phyloP scores from a whole-genome alignment of 2,888 invertebrate genomes.

The Trissonchulus sp. region DNA sequence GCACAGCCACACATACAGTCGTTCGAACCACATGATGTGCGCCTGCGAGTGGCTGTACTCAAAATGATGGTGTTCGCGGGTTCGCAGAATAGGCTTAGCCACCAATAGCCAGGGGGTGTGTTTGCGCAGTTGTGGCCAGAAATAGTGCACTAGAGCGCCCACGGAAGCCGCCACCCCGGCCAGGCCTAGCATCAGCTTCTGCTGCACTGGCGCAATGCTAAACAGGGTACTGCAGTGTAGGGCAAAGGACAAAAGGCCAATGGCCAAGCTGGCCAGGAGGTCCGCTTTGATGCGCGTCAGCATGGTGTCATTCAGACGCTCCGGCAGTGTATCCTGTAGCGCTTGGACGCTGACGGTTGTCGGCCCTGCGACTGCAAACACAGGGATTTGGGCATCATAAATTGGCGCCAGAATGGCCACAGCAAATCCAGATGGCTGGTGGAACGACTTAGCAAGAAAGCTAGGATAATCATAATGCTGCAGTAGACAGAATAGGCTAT shows the following conservation, averaged over 20 bases:
- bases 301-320: conserved; percentile 35
- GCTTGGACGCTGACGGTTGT: background rate
- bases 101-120: conserved; percentile 93
- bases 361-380: background rate
- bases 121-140: conserved; percentile 84
- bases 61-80: conserved; percentile 42
- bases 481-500: conserved; percentile 82
- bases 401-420: conserved; percentile 67
- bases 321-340: conserved; percentile 38
- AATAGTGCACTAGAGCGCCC: conserved; percentile 83
- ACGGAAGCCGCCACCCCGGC: conserved; percentile 74
- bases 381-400: background rate
- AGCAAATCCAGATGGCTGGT: conserved; percentile 83
- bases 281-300: conserved; percentile 35
- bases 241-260: conserved; percentile 75
- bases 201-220: conserved; percentile 60
- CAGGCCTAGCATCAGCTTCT: conserved; percentile 60
- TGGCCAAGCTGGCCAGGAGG: conserved; percentile 39
- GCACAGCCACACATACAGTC: conserved; percentile 76
- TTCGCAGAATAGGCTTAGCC: conserved; percentile 75
- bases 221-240: conserved; percentile 91
- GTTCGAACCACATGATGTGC: conserved; percentile 90
- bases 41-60: conserved; percentile 55
- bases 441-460: conserved; percentile 85
- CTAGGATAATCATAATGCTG: conserved; percentile 66